Conservation (phyloP, 2,888 invertebrate genomes). For the Morinoia aosen region DNA sequence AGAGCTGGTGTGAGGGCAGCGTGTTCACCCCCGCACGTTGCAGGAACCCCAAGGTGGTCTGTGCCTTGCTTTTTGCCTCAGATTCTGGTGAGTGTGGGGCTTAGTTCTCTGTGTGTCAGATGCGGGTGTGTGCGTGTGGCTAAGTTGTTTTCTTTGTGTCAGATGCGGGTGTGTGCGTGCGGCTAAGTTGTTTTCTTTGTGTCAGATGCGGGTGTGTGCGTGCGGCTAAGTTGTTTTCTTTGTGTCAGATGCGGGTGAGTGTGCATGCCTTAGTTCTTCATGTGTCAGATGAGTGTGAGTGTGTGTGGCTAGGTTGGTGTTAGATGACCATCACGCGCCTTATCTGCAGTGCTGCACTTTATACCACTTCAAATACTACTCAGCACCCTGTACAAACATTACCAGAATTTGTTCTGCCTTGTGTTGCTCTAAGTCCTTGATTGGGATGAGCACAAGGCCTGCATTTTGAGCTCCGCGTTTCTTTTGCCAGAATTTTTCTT, state of each 20-base stretch:
- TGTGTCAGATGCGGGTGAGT: background rate
- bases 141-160: background rate
- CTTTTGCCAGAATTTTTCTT: too few relatives aligned
- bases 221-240: background rate
- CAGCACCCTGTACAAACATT: too few relatives aligned
- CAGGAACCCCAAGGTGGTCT: background rate
- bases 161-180: background rate
- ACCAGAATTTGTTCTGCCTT: too few relatives aligned
- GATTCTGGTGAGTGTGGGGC: constrained; percentile 57
- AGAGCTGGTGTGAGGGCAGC: constrained; percentile 55
- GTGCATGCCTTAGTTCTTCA: background rate
- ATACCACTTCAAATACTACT: too few relatives aligned
- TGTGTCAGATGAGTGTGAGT: too few relatives aligned
- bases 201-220: background rate
- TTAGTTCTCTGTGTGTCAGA: background rate
- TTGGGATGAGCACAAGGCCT: too few relatives aligned
- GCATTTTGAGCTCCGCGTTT: too few relatives aligned
- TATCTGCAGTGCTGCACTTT: too few relatives aligned
- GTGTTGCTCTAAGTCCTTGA: too few relatives aligned
- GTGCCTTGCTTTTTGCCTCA: constrained; percentile 65
- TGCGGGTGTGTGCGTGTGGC: background rate
- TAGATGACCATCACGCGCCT: too few relatives aligned
- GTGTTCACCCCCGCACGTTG: constrained; percentile 61
- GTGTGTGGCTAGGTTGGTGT: too few relatives aligned
- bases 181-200: background rate